Evolutionary conservation across 2,113 vertebrate species (phyloP).

Genomic region (Cricetomys ansorgei): DNA sequence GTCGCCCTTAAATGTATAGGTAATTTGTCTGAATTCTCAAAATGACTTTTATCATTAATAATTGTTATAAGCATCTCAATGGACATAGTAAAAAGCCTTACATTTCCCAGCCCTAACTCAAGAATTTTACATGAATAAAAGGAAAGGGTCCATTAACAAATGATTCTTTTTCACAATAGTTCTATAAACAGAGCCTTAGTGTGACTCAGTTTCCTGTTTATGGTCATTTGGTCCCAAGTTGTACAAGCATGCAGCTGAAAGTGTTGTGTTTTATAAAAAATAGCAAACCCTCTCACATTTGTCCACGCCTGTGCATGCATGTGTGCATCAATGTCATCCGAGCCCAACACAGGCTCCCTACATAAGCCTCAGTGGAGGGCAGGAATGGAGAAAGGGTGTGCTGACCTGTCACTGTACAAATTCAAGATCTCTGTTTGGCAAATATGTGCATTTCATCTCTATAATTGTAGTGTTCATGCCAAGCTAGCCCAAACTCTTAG

Average conservation of each 20-base stretch:
- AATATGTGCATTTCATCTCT: not conserved
- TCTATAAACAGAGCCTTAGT: slow-evolving; percentile 34
- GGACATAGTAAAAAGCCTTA: not conserved
- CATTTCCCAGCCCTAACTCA: not conserved
- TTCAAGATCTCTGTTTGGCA: not conserved
- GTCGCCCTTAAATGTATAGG: not conserved
- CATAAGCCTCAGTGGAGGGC: not conserved
- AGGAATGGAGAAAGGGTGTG: not conserved
- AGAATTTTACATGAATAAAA: slow-evolving; percentile 33
- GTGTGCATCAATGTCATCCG: not conserved
- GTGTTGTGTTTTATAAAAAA: not conserved
- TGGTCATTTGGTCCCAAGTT: not conserved
- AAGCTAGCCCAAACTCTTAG: not conserved
- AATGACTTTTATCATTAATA: slow-evolving; percentile 33
- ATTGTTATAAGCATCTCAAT: slow-evolving; percentile 13
- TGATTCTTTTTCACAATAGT: slow-evolving; percentile 48
- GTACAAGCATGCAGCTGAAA: slow-evolving; percentile 34
- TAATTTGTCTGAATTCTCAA: slow-evolving; percentile 26
- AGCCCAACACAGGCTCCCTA: not conserved
- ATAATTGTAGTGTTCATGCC: not conserved
- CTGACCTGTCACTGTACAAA: not conserved
- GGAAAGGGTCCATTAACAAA: slow-evolving; percentile 32
- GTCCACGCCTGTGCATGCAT: not conserved
- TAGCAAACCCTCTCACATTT: not conserved
- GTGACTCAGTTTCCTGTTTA: slow-evolving; percentile 64